phyloP scores from a whole-genome alignment of 2,888 invertebrate genomes.

The Synergus japonicus region DNA sequence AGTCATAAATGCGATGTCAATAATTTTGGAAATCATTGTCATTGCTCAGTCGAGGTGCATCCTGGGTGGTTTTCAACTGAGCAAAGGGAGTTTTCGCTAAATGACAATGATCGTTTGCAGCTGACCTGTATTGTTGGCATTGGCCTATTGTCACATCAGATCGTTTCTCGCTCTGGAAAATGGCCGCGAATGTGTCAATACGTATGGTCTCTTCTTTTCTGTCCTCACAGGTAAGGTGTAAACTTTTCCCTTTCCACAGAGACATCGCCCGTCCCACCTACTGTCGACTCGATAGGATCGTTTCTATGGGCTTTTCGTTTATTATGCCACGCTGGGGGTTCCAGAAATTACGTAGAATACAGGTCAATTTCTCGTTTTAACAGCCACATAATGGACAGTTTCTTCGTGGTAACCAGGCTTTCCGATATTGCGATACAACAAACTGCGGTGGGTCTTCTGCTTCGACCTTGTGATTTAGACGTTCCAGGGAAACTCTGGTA shows the following conservation, averaged over 20 bases:
- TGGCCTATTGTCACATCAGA: slow-evolving; percentile 39
- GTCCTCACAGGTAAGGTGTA: neutral
- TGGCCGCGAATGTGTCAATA: slow-evolving; percentile 31
- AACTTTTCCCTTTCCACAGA: slow-evolving; percentile 27
- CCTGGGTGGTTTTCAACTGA: slow-evolving; percentile 46
- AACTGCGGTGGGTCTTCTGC: slow-evolving; percentile 47
- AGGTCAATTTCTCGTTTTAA: slow-evolving; percentile 68
- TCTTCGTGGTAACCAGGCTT: slow-evolving; percentile 9
- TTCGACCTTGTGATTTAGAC: slow-evolving; percentile 54
- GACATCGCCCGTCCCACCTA: slow-evolving; percentile 44
- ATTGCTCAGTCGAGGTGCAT: slow-evolving; percentile 27
- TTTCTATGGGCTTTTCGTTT: slow-evolving; percentile 9
- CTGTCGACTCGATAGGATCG: slow-evolving; percentile 44
- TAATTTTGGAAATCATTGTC: slow-evolving; percentile 52
- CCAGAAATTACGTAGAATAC: slow-evolving; percentile 62
- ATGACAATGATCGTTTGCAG: slow-evolving; percentile 35
- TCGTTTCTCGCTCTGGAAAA: slow-evolving; percentile 24
- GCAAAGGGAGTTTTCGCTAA: slow-evolving; percentile 32
- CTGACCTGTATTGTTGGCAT: slow-evolving; percentile 41
- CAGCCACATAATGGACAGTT: slow-evolving; percentile 66
- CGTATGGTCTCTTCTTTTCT: slow-evolving; percentile 4
- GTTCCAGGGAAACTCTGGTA: slow-evolving; percentile 45
- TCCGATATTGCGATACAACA: slow-evolving; percentile 39
- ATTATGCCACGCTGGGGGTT: slow-evolving; percentile 59
- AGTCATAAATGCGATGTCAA: slow-evolving; percentile 32